phyloP scores from a whole-genome alignment of 1,140 invertebrate genomes.

The Nasonia longicornis region DNA sequence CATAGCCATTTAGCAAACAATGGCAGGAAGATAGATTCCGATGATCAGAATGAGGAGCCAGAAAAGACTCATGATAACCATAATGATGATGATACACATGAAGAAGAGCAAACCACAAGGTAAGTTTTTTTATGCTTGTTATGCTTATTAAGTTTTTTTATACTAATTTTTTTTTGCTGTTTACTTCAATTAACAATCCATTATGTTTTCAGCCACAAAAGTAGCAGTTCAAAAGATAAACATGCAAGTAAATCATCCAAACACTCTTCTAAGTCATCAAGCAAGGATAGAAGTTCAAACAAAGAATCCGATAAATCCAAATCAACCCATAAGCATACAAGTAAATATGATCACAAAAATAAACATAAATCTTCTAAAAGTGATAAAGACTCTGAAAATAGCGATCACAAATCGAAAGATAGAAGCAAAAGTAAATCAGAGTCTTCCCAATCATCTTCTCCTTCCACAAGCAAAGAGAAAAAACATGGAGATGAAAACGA shows the following conservation, averaged over 20 bases:
- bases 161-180: too few relatives aligned
- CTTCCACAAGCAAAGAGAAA: conserved; percentile 33
- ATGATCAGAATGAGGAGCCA: neutral
- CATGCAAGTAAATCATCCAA: conserved; percentile 33
- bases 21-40: neutral
- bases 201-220: neutral
- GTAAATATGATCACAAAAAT: conserved; percentile 45
- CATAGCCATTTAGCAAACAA: conserved; percentile 9
- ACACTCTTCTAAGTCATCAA: conserved; percentile 28
- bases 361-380: conserved; percentile 47
- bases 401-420: conserved; percentile 41
- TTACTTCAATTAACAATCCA: neutral
- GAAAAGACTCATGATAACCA: neutral
- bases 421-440: conserved; percentile 40
- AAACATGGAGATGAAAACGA: conserved; percentile 5
- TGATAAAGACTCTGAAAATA: conserved; percentile 46
- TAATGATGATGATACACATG: conserved; percentile 14
- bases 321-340: conserved; percentile 32
- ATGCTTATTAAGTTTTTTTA: too few relatives aligned
- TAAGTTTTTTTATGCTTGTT: neutral
- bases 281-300: conserved; percentile 47
- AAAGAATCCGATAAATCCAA: conserved; percentile 31
- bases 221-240: conserved; percentile 28
- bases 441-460: conserved; percentile 18
- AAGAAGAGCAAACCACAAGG: conserved; percentile 30